These are phyloP conservation scores for Cyprinus carpio DNA, from an alignment of 2,113 vertebrate genomes.

Conservation along the genomic window DNA sequence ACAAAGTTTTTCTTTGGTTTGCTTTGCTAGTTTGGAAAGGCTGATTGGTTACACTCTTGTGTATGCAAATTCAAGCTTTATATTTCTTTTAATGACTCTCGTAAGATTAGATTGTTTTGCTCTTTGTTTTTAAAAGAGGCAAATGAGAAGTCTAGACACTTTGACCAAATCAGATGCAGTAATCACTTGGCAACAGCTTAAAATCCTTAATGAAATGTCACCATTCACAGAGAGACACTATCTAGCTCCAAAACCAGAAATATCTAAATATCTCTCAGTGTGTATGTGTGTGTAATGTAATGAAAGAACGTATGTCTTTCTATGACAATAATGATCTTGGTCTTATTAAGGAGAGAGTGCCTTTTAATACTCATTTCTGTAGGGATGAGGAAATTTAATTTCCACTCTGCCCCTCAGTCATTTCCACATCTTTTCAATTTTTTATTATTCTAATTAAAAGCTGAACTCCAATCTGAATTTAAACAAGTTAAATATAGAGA, in stretches of 20 bases:
- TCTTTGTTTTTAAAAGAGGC: constrained; percentile 7
- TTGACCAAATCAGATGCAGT: not conserved
- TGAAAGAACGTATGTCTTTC: constrained; percentile 2
- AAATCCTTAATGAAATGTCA: not conserved
- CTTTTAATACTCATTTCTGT: constrained; percentile 38
- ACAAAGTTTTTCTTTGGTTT: not conserved
- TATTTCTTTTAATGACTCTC: constrained; percentile 15
- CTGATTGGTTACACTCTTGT: not conserved
- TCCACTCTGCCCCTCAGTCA: constrained; percentile 27
- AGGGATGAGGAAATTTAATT: not conserved
- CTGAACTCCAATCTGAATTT: constrained; percentile 25
- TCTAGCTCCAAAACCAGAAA: not conserved
- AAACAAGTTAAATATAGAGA: constrained; percentile 44
- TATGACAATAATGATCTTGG: constrained; percentile 3
- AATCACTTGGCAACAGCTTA: not conserved
- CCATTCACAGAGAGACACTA: not conserved
- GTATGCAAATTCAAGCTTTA: constrained; percentile 13
- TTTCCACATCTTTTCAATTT: constrained; percentile 45
- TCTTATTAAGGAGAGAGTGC: constrained; percentile 34
- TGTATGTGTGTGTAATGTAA: not conserved
- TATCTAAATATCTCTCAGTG: not conserved
- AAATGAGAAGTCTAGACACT: not conserved
- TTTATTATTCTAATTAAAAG: constrained; percentile 46
- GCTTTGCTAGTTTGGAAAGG: not conserved
- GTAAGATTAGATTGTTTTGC: constrained; percentile 7